These are phyloP conservation scores for Gnatocerus cornutus DNA, from an alignment of 2,888 invertebrate species.

Conservation along the genomic window DNA sequence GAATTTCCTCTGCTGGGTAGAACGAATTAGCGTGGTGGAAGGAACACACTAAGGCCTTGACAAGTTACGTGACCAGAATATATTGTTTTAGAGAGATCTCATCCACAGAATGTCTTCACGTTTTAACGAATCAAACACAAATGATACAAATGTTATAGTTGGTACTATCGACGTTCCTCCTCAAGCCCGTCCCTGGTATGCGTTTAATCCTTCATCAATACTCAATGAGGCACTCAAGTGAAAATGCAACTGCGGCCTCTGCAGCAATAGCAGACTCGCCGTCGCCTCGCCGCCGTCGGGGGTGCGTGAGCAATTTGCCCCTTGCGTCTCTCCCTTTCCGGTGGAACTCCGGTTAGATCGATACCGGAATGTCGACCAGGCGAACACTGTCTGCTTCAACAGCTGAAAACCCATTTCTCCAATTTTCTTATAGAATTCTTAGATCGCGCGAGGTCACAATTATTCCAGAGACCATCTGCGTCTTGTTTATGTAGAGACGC, in stretches of 20 bases:
- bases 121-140: slow-evolving; percentile 30
- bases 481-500: slow-evolving; percentile 26
- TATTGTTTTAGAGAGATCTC: slow-evolving; percentile 20
- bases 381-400: slow-evolving; percentile 50
- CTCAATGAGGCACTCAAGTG: slow-evolving; percentile 40
- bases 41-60: slow-evolving; percentile 25
- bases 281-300: slow-evolving; percentile 57
- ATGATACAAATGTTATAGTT: no score
- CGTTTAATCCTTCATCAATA: slow-evolving; percentile 26
- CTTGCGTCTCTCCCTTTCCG: slow-evolving; percentile 28
- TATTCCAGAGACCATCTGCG: slow-evolving; percentile 30
- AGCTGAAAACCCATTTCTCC: slow-evolving; percentile 36
- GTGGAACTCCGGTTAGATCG: slow-evolving; percentile 47
- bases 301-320: slow-evolving; percentile 54
- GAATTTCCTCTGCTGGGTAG: slow-evolving; percentile 15
- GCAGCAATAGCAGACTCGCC: slow-evolving; percentile 56
- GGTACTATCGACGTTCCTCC: no score
- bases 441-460: slow-evolving; percentile 20
- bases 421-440: slow-evolving; percentile 29
- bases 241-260: slow-evolving; percentile 46
- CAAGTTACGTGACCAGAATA: slow-evolving; percentile 29
- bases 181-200: no score
- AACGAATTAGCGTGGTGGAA: slow-evolving; percentile 28
- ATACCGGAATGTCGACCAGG: slow-evolving; percentile 59
- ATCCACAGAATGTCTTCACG: slow-evolving; percentile 13